Percentiles rank a stretch among this genome's conserved stretches.
Conservation (phyloP, 1,140 invertebrate species). For the Eurosta solidaginis region DNA sequence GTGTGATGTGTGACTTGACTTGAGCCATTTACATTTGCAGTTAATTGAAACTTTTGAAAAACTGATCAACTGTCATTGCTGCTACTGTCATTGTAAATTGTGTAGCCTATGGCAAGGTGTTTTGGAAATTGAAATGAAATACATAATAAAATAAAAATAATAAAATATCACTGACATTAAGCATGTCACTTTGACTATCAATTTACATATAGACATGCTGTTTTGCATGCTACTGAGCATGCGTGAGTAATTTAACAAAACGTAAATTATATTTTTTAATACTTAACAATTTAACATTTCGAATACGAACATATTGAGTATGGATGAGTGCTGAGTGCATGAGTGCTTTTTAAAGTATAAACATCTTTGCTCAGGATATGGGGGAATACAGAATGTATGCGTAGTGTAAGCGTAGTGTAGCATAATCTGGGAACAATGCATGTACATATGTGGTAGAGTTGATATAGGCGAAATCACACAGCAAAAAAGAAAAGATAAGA, state of each 20-base stretch:
- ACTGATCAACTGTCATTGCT: not conserved
- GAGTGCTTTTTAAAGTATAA: no score
- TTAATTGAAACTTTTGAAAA: slow-evolving; percentile 8
- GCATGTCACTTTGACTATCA: not conserved
- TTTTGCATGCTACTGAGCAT: not conserved
- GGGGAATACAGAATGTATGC: no score
- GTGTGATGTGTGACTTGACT: not conserved
- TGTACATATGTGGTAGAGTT: no score
- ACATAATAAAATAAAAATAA: no score
- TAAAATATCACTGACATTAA: not conserved
- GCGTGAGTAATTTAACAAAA: slow-evolving; percentile 14
- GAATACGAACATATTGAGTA: no score
- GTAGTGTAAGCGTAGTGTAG: no score
- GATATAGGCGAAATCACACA: no score
- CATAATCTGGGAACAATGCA: no score
- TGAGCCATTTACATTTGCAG: not conserved
- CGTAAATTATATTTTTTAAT: not conserved
- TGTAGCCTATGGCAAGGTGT: not conserved
- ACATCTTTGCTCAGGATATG: no score
- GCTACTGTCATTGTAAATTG: not conserved
- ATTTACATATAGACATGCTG: not conserved
- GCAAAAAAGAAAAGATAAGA: no score
- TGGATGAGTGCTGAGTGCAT: no score
- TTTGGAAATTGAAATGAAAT: not conserved
- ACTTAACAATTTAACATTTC: not conserved